A percentile compares a stretch with the other conserved stretches of the same genome.
These are phyloP conservation scores for Mustela nigripes DNA, from an alignment of 2,113 vertebrate genomes.

Conservation along the genomic window DNA sequence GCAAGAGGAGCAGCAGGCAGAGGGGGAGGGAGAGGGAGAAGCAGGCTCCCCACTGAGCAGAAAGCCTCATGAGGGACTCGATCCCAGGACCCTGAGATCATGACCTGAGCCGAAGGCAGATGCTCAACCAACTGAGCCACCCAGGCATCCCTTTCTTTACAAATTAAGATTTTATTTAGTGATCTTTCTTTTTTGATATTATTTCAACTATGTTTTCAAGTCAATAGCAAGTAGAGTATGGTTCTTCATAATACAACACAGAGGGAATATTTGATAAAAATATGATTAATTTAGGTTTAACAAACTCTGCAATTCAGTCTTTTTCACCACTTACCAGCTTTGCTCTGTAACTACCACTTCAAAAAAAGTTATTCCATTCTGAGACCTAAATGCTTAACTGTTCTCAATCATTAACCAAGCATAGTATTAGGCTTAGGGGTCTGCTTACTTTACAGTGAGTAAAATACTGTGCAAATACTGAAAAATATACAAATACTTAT, in stretches of 20 bases:
- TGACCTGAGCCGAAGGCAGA: too few relatives aligned
- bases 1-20: too few relatives aligned
- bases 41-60: too few relatives aligned
- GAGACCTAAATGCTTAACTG: not conserved
- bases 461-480: not conserved
- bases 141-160: too few relatives aligned
- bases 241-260: not conserved
- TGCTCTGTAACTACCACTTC: not conserved
- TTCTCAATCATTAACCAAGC: not conserved
- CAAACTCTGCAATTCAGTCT: not conserved
- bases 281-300: not conserved
- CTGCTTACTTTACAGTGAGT: not conserved
- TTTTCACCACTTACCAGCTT: not conserved
- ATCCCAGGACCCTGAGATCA: too few relatives aligned
- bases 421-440: not conserved
- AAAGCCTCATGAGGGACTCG: too few relatives aligned
- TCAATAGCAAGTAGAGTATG: not conserved
- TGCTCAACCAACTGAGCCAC: too few relatives aligned
- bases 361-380: not conserved
- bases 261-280: not conserved
- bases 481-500: not conserved
- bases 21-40: too few relatives aligned
- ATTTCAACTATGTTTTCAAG: not conserved
- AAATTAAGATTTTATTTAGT: not conserved
- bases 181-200: not conserved